phyloP scores from a whole-genome alignment of 2,797 vertebrate species.

The Gallinago solitaria region DNA sequence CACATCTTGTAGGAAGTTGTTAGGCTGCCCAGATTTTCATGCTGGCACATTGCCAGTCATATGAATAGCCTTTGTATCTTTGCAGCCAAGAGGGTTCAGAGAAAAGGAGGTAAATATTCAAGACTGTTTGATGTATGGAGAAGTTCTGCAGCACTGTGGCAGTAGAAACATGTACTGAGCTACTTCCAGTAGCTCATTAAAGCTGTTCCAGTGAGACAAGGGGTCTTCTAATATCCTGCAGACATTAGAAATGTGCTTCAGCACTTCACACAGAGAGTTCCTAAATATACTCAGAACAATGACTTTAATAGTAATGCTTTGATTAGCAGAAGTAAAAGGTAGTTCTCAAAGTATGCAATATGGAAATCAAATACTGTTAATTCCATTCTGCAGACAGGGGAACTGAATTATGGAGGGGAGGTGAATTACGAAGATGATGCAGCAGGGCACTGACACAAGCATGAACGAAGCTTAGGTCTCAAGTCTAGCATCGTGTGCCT shows the following conservation, averaged over 20 bases:
- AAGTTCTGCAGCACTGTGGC: slow-evolving; percentile 9
- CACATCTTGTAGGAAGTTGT: not conserved
- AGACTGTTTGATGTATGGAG: slow-evolving; percentile 20
- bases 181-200: slow-evolving; percentile 45
- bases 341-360: not conserved
- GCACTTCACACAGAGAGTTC: slow-evolving; percentile 10
- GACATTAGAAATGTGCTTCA: slow-evolving; percentile 32
- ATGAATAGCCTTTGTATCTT: slow-evolving; percentile 14
- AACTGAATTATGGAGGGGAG: not conserved
- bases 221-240: slow-evolving; percentile 37
- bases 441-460: not conserved
- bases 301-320: slow-evolving; percentile 7
- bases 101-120: slow-evolving; percentile 36
- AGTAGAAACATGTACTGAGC: not conserved
- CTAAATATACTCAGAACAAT: slow-evolving; percentile 22
- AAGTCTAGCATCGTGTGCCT: not conserved
- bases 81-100: not conserved
- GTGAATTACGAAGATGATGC: not conserved
- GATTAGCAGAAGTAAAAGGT: not conserved
- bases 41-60: not conserved
- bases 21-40: slow-evolving; percentile 6
- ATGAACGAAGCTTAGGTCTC: not conserved
- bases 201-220: slow-evolving; percentile 42
- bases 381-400: not conserved
- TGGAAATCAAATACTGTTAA: not conserved